These are phyloP conservation scores for Palythoa caribaeorum DNA, from an alignment of 92 coral and sea anemone species.

Conservation along the genomic window DNA sequence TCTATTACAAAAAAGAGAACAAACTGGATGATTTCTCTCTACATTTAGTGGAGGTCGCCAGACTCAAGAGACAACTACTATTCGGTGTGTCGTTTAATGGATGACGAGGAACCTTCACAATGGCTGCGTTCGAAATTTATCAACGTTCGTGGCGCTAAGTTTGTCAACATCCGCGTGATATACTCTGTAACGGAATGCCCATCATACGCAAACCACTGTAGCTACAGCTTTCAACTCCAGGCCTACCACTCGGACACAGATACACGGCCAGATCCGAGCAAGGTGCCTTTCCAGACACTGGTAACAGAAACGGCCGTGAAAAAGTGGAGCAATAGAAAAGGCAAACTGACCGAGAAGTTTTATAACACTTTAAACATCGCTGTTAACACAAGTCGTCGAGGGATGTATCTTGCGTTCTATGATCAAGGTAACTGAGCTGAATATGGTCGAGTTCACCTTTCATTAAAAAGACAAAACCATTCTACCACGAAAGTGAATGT, in stretches of 20 bases:
- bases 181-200: slow-evolving; percentile 63
- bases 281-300: slow-evolving; percentile 3
- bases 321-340: background rate
- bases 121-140: slow-evolving; percentile 78
- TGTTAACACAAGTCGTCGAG: slow-evolving; percentile 42
- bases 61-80: background rate
- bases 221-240: slow-evolving; percentile 60
- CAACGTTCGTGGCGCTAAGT: slow-evolving; percentile 62
- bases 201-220: slow-evolving; percentile 26
- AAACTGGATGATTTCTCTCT: background rate
- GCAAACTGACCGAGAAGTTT: background rate
- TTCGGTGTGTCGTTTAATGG: slow-evolving; percentile 44
- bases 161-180: slow-evolving; percentile 50
- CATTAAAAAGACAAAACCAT: too few relatives aligned
- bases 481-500: too few relatives aligned
- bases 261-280: slow-evolving; percentile 56
- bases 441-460: background rate
- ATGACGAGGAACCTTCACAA: slow-evolving; percentile 44
- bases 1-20: background rate
- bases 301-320: slow-evolving; percentile 32
- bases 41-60: slow-evolving; percentile 54
- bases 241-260: slow-evolving; percentile 46
- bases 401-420: slow-evolving; percentile 71
- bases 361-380: slow-evolving; percentile 36
- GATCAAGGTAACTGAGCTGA: slow-evolving; percentile 51